Base-by-base conservation (phyloP, 2,888 invertebrate species). In the Clusia tigrina region DNA sequence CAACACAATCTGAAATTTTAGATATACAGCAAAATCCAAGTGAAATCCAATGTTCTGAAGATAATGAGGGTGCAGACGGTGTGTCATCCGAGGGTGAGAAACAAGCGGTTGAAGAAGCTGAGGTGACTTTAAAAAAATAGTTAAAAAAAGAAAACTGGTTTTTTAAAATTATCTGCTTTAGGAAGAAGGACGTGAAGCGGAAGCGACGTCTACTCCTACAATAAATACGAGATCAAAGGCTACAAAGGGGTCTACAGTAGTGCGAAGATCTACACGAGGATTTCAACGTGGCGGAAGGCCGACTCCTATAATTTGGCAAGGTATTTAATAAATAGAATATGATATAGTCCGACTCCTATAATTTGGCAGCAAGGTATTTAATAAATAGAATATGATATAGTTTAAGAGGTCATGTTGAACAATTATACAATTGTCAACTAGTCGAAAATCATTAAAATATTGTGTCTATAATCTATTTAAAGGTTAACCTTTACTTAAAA, bases 121-220 rank as follows among this genome's bases (percentile, higher is more conserved):
- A 83, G 71, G 82, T 81, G 72, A 60, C 2, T 48, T 42, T 32
- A 42, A 15, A 42, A 42, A 42, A 15, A 6, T 15, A 6, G n/a
- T 42, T n/a, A 42, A 15, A 15, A 42, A 6, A 42, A 42, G 3
- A 15, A 42, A 42, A n/a, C n/a, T 3, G 3, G n/a, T 42, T 42
- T n/a, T 17, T 42, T 9, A 24, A 32, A 53, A 15, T 53, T 18
- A 9, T 17, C 22, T 53, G 20, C 24, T 42, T 58, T 60, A 85
- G 81, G 92, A 92, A 79, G 93, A 93, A 78, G 92, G 91, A 2
- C 89, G 93, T 57, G 93, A 93, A 83, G 93, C 93, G 1, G 93
- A 93, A 81, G 93, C 93, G 1, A 89, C 88, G 67, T 77, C 82
- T n/a, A 85, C 86, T 1, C 88, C 88, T 2, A 88, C 88, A 20